Percentiles rank a stretch among this genome's conserved stretches.
Conservation (phyloP, 2,888 invertebrate species). For the Zaprionus obscuricornis region DNA sequence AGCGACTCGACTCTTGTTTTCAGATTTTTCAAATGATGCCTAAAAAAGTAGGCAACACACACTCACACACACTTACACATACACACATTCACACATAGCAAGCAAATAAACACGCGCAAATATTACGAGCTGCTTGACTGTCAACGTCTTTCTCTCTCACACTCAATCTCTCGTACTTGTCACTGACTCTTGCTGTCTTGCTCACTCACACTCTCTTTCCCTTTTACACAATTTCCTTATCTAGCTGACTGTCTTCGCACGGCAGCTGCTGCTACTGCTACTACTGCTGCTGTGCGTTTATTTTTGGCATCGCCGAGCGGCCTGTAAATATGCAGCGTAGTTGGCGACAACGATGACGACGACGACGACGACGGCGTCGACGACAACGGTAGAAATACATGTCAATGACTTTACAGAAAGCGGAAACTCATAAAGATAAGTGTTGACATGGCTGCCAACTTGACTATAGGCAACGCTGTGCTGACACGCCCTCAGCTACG, state of each 20-base stretch:
- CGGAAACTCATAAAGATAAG: conserved; percentile 82
- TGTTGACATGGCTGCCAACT: conserved; percentile 79
- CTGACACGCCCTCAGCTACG: not conserved
- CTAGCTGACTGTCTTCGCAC: conserved; percentile 15
- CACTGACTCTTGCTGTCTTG: not conserved
- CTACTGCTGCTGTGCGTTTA: conserved; percentile 53
- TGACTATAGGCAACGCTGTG: conserved; percentile 40
- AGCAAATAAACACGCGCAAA: conserved; percentile 64
- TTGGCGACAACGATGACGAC: too few species aligned
- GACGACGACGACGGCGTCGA: too few species aligned
- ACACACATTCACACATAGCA: conserved; percentile 20
- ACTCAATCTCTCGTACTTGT: not conserved
- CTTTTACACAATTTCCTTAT: not conserved
- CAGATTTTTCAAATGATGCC: conserved; percentile 53
- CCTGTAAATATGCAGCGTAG: conserved; percentile 34
- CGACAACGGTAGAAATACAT: conserved; percentile 63
- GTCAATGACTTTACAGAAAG: conserved; percentile 82
- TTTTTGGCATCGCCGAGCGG: conserved; percentile 52
- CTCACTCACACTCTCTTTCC: not conserved
- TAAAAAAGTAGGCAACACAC: conserved; percentile 53
- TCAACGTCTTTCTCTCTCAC: conserved; percentile 23
- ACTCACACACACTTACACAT: conserved; percentile 7
- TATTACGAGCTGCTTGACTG: conserved; percentile 57
- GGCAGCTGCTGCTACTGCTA: not conserved
- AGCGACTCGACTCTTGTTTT: conserved; percentile 33